A percentile compares a stretch with the other conserved stretches of the same genome.
Evolutionary conservation across 2,888 invertebrate species (phyloP).

Genomic region (Mongoloraphidia duomilia): DNA sequence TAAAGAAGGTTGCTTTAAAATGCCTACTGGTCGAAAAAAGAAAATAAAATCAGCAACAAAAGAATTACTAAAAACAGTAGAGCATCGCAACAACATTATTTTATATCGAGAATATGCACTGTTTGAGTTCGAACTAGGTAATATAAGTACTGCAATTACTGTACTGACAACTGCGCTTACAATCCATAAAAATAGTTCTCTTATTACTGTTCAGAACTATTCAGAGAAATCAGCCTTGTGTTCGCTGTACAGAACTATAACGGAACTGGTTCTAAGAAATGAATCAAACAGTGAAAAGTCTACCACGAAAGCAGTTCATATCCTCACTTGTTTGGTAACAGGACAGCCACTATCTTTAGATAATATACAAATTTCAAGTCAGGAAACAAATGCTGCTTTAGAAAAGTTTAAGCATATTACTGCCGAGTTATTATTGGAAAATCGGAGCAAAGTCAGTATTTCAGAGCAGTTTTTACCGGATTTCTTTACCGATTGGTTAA

Average conservation of each 20-base stretch:
- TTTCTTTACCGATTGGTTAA: slow-evolving; percentile 34
- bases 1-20: slow-evolving; percentile 30
- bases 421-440: slow-evolving; percentile 18
- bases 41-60: slow-evolving; percentile 37
- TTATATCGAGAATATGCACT: slow-evolving; percentile 49
- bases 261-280: slow-evolving; percentile 16
- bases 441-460: slow-evolving; percentile 14
- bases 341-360: slow-evolving; percentile 4
- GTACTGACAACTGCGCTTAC: slow-evolving; percentile 35
- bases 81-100: slow-evolving; percentile 38
- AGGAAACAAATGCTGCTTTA: slow-evolving; percentile 20
- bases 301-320: slow-evolving; percentile 8
- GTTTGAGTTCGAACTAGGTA: slow-evolving; percentile 39
- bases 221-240: slow-evolving; percentile 27
- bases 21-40: slow-evolving; percentile 28
- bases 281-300: slow-evolving; percentile 6
- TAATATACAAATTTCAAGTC: slow-evolving; percentile 14
- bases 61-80: slow-evolving; percentile 35
- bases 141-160: slow-evolving; percentile 30
- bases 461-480: slow-evolving; percentile 34
- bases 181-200: slow-evolving; percentile 19
- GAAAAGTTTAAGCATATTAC: slow-evolving; percentile 25
- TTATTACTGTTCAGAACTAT: slow-evolving; percentile 16
- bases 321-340: slow-evolving; percentile 13
- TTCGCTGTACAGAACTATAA: slow-evolving; percentile 29